A percentile compares a stretch with the other conserved stretches of the same genome.
These are phyloP conservation scores for Pecten maximus DNA, from an alignment of 2,888 invertebrate species.

Conservation along the genomic window DNA sequence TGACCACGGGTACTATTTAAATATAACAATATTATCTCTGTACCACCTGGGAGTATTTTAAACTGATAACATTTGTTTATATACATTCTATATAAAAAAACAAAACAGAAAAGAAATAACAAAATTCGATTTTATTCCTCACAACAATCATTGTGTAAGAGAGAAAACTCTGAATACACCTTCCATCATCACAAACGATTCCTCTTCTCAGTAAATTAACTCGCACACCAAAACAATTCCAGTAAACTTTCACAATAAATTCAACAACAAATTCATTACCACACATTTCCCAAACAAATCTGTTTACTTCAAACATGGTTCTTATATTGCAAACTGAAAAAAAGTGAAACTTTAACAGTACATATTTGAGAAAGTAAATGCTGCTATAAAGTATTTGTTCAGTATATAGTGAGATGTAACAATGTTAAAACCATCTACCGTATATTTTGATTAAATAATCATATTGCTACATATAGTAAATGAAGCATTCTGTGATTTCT, in stretches of 20 bases:
- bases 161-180: not conserved
- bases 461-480: too few relatives aligned
- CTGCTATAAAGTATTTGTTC: not conserved
- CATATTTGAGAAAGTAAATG: not conserved
- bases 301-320: not conserved
- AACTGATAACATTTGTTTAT: too few relatives aligned
- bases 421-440: not conserved
- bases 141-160: not conserved
- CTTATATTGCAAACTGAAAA: not conserved
- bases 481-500: too few relatives aligned
- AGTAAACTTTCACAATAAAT: not conserved
- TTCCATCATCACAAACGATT: not conserved
- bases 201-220: not conserved
- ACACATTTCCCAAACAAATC: not conserved
- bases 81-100: too few relatives aligned
- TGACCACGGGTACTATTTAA: too few relatives aligned
- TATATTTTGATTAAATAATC: not conserved
- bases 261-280: not conserved
- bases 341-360: not conserved
- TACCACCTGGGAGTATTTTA: too few relatives aligned
- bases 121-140: slow-evolving; percentile 2
- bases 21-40: too few relatives aligned
- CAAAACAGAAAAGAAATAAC: not conserved
- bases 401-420: not conserved
- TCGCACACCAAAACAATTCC: not conserved